These are phyloP conservation scores for Pseudochaenichthys georgianus DNA, from an alignment of 2,797 vertebrate genomes.

Conservation along the genomic window DNA sequence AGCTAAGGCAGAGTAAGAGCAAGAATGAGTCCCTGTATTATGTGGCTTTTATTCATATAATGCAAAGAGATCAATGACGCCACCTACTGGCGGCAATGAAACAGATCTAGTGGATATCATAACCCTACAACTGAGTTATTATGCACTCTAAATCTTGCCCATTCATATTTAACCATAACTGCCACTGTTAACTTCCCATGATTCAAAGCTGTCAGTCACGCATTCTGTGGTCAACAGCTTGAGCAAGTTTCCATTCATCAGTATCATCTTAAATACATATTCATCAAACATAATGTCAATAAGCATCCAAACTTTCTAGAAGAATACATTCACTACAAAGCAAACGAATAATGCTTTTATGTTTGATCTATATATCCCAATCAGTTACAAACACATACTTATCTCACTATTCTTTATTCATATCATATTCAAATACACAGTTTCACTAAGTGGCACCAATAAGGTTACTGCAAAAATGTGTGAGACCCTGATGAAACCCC, in stretches of 20 bases:
- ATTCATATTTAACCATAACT: not conserved
- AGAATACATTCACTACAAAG: not conserved
- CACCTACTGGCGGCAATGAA: slow-evolving; percentile 31
- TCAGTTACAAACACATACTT: not conserved
- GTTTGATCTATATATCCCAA: not conserved
- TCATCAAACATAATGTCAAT: not conserved
- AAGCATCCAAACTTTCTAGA: not conserved
- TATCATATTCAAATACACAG: not conserved
- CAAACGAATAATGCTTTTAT: not conserved
- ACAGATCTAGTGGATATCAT: not conserved
- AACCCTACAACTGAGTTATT: not conserved
- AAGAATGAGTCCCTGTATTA: not conserved
- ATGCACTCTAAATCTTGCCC: too few relatives aligned
- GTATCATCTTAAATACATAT: not conserved
- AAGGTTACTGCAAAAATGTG: not conserved
- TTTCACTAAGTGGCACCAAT: not conserved
- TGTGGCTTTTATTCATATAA: not conserved
- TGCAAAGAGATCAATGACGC: slow-evolving; percentile 22
- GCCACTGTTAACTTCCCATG: not conserved
- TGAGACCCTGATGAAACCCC: not conserved
- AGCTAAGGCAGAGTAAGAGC: not conserved
- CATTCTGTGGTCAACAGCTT: not conserved
- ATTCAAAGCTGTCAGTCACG: not conserved
- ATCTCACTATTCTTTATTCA: not conserved
- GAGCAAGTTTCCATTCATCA: not conserved